phyloP scores from a whole-genome alignment of 1,140 invertebrate genomes.

The Heliconius himera region DNA sequence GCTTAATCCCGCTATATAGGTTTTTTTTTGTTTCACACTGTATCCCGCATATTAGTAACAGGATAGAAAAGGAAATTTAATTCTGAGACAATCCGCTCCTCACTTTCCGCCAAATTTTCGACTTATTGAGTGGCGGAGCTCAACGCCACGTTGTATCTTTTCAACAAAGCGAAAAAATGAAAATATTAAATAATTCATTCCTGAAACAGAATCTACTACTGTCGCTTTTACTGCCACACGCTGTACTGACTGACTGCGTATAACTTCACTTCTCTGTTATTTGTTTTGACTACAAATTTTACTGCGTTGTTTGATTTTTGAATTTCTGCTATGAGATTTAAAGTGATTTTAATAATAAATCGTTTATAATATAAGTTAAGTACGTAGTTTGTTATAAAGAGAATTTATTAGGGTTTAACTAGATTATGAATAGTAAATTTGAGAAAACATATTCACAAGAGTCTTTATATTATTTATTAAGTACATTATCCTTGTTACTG shows the following conservation, averaged over 20 bases:
- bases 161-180: too few relatives aligned
- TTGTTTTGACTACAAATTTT: background rate
- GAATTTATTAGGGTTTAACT: background rate
- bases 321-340: background rate
- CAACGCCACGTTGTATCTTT: too few relatives aligned
- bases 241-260: slow-evolving; percentile 13
- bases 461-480: background rate
- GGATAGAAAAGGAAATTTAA: too few relatives aligned
- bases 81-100: too few relatives aligned
- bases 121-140: too few relatives aligned
- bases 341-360: slow-evolving; percentile 13
- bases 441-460: background rate
- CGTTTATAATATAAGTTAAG: background rate
- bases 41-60: too few relatives aligned
- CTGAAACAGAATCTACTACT: background rate
- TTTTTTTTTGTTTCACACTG: too few relatives aligned
- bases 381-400: background rate
- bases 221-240: background rate
- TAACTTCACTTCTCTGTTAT: slow-evolving; percentile 12
- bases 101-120: too few relatives aligned
- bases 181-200: too few relatives aligned
- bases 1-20: slow-evolving; percentile 34
- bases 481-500: background rate
- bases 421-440: slow-evolving; percentile 11
- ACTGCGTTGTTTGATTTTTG: background rate